Evolutionary conservation across 1,140 invertebrate genomes (phyloP), one percentile per base, ranked within the genome.

Genomic region (Philopotamus ludificatus): DNA sequence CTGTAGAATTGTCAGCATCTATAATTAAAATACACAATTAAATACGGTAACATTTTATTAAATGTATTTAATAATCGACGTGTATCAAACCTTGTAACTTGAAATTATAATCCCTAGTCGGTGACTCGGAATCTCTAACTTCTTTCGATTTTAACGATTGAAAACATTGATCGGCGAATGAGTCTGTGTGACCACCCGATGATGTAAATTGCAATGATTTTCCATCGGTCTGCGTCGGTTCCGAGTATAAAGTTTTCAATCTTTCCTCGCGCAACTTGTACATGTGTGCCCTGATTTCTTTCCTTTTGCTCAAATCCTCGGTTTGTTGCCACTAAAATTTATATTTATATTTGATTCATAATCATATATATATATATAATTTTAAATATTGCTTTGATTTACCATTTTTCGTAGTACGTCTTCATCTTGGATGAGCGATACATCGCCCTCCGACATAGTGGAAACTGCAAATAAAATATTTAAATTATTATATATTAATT

Each of bases 201-300:
- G 67, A 59, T 8, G 67, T 71, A 21, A 68, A 70, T 9, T 63
- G 50, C 70, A 72, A 77, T 72, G 75, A 75, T 74, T 76, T 77
- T 15, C 71, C 73, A 16, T 77, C 75, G 12, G 68, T 54, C 3
- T 70, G 61, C 57, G 58, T 25, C 20, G 72, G 54, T 74, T 82
- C 80, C 50, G 76, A 79, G 76, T 90, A 90, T 51, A 89, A 85
- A 74, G 88, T 85, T 70, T 85, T 85, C 58, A 92, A 80, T 26
- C 89, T 80, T 71, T 87, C 84, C 76, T 94, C 91, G 28, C 90
- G 83, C 70, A 94, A 80, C 68, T 88, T 87, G 73, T 90, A 92
- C 85, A 92, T 89, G 74, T 92, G 85, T 16, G 88, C 83, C 44
- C 92, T 83, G 71, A 95, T 94, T 76, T 92, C 89, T 74, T 91